These are phyloP conservation scores for Epinotia bilunana DNA, from an alignment of 2,888 invertebrate genomes.

Conservation along the genomic window DNA sequence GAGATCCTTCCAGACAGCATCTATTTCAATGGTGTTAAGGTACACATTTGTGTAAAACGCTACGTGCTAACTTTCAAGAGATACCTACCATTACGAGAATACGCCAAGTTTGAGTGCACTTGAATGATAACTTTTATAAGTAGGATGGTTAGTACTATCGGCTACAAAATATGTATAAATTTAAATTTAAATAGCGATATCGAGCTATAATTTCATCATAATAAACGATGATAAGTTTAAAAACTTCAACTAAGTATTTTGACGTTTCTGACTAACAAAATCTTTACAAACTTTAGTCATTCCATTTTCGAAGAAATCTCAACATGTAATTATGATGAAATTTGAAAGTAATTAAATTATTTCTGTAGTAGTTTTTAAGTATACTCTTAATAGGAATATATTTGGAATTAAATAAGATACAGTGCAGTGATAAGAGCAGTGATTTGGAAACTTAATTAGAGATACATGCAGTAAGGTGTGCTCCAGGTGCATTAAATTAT, in stretches of 20 bases:
- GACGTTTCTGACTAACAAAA: background rate
- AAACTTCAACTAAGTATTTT: background rate
- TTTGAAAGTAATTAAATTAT: constrained; percentile 30
- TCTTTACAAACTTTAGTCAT: background rate
- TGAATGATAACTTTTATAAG: constrained; percentile 75
- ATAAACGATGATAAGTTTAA: background rate
- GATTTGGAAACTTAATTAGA: background rate
- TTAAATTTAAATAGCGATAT: constrained; percentile 7
- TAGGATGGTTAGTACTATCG: constrained; percentile 52
- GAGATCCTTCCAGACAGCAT: constrained; percentile 55
- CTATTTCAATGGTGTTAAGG: constrained; percentile 63
- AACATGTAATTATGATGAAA: constrained; percentile 1
- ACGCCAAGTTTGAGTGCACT: constrained; percentile 73
- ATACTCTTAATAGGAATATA: too few relatives aligned
- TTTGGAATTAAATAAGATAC: too few relatives aligned
- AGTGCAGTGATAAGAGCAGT: too few relatives aligned
- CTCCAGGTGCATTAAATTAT: constrained; percentile 58
- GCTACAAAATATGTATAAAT: constrained; percentile 7
- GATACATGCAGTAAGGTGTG: constrained; percentile 36
- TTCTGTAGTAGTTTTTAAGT: too few relatives aligned
- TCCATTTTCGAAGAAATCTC: background rate
- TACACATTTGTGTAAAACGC: constrained; percentile 79
- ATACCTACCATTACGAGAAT: constrained; percentile 68
- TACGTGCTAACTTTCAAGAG: constrained; percentile 76
- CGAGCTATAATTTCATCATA: background rate